phyloP scores from a whole-genome alignment of 2,888 invertebrate species.

The Eristalinus sepulchralis region DNA sequence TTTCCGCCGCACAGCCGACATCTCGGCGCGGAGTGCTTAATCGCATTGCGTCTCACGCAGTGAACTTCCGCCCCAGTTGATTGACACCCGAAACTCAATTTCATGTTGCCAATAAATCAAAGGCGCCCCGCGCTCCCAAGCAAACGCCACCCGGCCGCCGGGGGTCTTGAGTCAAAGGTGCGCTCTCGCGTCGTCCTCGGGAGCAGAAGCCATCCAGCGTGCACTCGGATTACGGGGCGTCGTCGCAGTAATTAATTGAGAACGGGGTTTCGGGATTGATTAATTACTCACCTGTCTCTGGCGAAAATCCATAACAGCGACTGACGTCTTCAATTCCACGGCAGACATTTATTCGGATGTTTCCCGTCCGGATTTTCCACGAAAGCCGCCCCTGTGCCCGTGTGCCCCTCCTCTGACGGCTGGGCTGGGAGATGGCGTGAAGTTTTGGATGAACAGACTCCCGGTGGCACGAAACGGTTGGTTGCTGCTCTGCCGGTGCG shows the following conservation, averaged over 20 bases:
- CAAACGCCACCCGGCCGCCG: background rate
- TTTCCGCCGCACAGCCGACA: background rate
- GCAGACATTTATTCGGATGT: conserved; percentile 72
- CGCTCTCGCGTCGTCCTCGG: background rate
- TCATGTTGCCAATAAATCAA: background rate
- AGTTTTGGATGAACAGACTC: background rate
- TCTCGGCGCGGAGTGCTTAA: background rate
- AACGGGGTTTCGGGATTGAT: conserved; percentile 54
- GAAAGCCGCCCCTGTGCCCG: background rate
- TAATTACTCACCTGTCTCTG: conserved; percentile 74
- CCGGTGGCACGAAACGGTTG: background rate
- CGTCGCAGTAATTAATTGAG: conserved; percentile 43
- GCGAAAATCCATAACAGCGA: conserved; percentile 74
- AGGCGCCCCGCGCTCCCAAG: background rate
- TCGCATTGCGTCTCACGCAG: background rate
- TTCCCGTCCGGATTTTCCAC: conserved; percentile 46
- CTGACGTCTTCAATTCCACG: conserved; percentile 73
- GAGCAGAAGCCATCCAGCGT: background rate
- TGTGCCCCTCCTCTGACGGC: background rate
- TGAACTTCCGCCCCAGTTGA: background rate
- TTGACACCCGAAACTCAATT: background rate
- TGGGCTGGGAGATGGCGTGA: background rate
- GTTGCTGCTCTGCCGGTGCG: no score
- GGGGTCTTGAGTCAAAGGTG: conserved; percentile 4
- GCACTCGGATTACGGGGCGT: conserved; percentile 4